phyloP scores from a whole-genome alignment of 2,113 vertebrate genomes.

The Mirounga angustirostris region DNA sequence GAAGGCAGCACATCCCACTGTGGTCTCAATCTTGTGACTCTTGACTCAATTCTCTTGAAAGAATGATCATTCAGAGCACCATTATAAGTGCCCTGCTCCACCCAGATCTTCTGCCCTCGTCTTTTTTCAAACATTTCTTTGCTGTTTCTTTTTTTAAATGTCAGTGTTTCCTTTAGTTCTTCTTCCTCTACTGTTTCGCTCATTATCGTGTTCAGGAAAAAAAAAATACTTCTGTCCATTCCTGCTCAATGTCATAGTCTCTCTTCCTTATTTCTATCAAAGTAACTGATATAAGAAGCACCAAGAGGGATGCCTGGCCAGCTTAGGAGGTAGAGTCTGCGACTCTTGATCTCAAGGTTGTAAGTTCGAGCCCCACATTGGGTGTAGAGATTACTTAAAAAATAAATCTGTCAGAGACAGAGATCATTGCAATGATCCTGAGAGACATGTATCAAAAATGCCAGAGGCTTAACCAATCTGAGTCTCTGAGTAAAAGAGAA shows the following conservation, averaged over 20 bases:
- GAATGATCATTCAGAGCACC: neutral
- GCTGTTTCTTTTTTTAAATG: neutral
- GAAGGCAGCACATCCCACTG: neutral
- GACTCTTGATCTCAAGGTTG: neutral
- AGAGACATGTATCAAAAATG: neutral
- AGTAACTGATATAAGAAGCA: neutral
- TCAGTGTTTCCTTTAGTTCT: neutral
- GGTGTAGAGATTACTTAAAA: neutral
- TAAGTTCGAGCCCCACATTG: neutral
- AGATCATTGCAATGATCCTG: neutral
- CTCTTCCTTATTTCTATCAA: neutral
- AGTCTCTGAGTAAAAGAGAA: slow-evolving; percentile 4
- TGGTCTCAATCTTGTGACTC: neutral
- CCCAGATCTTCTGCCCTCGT: neutral
- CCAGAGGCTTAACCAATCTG: neutral
- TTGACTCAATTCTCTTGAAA: neutral
- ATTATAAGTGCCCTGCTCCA: neutral
- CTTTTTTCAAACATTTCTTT: neutral
- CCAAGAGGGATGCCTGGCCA: neutral
- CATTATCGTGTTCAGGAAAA: neutral
- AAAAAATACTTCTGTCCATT: neutral
- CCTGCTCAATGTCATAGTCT: neutral
- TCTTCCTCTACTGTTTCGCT: neutral
- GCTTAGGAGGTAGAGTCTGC: neutral
- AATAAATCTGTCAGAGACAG: neutral